Evolutionary conservation across 2,888 invertebrate species (phyloP).

Genomic region (Crocallis elinguaria): DNA sequence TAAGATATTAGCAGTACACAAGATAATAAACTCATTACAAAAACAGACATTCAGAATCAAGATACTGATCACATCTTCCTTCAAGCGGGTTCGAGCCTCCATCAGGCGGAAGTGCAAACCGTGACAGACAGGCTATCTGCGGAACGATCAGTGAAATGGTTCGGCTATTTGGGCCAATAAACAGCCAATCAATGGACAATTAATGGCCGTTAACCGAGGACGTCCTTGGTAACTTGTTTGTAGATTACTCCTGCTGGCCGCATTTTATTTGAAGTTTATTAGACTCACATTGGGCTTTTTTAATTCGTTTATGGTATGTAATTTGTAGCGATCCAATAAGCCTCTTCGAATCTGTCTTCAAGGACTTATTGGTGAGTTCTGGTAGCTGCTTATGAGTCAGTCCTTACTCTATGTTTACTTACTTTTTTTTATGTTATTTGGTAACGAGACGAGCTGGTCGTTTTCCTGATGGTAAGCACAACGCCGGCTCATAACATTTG

Average conservation of each 20-base stretch:
- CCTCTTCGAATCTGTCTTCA: too few species aligned
- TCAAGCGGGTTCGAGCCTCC: conserved; percentile 1
- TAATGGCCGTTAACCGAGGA: conserved; percentile 13
- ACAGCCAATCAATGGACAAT: conserved; percentile 29
- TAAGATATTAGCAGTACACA: background rate
- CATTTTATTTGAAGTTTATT: conserved; percentile 1
- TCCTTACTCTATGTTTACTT: too few species aligned
- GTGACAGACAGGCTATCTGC: conserved; percentile 20
- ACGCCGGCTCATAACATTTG: too few species aligned
- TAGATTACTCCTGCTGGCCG: conserved; percentile 22
- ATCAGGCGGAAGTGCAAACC: conserved; percentile 16
- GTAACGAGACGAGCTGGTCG: too few species aligned
- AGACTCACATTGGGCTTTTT: too few species aligned
- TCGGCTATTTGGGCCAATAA: conserved; percentile 14
- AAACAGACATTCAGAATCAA: background rate
- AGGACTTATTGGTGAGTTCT: too few species aligned
- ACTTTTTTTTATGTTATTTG: too few species aligned
- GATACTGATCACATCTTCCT: conserved; percentile 4
- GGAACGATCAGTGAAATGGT: conserved; percentile 26
- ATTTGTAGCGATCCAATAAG: too few species aligned
- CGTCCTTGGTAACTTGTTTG: conserved; percentile 14
- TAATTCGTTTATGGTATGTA: too few species aligned
- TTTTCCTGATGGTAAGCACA: too few species aligned
- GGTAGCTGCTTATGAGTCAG: too few species aligned
- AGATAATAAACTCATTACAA: conserved; percentile 7